Evolutionary conservation across 1,140 invertebrate species (phyloP), one percentile per base, ranked within the genome.

Genomic region (Melitaea cinxia): DNA sequence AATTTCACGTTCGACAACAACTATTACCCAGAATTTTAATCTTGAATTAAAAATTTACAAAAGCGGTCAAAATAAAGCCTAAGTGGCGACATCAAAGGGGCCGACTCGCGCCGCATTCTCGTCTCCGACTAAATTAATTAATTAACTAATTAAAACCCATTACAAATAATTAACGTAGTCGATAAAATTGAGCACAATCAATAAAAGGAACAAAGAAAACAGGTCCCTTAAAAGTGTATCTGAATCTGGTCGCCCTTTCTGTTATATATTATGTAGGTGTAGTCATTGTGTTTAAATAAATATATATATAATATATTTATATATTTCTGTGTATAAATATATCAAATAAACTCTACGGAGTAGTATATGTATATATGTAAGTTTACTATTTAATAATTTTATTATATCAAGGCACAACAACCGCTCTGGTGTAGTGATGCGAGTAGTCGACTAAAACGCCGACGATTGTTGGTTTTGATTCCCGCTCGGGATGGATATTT

Each of bases 131-230:
- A 84, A 89, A 82, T 86, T 81, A 85, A 85, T 87, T 85, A 89
- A 89, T 89, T 86, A 88, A 84, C 84, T 88, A 85, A 88, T 89
- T 89, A 84, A 83, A 84, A 83, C 71, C 87, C 82, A 89, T 89
- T 88, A 89, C 85, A 88, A 87, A 85, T 89, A 89, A 88, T 88
- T 85, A 88, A 81, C 69, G 74, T 66, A 65, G 76, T 69, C 83
- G 84, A 85, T 89, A 85, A 85, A 85, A 83, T 85, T 81, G 74
- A 81, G 75, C 75, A 50, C 78, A 76, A 84, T 87, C 82, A 79
- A 89, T 89, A 84, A 78, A 68, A 77, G 74, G 75, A 81, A 79
- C 80, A 82, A 87, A 79, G 80, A 81, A 23, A 23, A 77, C 77
- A 50, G 62, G 33, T 23, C 56, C 17, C 42, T 47, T 23, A 49